Conservation (phyloP, 2,113 vertebrate genomes). For the Mungos mungo region DNA sequence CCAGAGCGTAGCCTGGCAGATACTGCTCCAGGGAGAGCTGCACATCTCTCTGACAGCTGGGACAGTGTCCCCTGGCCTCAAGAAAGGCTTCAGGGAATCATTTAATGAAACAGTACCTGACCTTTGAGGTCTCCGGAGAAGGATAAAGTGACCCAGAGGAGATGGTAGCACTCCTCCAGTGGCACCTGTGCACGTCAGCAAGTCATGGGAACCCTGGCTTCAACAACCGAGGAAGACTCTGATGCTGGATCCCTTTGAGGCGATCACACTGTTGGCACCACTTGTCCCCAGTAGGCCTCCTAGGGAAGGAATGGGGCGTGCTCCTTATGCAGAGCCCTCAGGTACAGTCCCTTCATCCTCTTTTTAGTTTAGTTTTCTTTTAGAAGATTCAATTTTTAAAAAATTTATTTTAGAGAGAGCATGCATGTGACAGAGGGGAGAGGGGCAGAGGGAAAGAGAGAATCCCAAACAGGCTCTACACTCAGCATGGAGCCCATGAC, state of each 20-base stretch:
- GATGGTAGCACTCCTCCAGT: background rate
- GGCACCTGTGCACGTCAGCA: slow-evolving; percentile 10
- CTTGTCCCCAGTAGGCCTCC: background rate
- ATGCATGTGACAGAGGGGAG: too few species aligned
- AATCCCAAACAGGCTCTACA: too few species aligned
- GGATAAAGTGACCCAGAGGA: slow-evolving; percentile 55
- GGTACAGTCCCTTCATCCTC: background rate
- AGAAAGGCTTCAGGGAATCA: slow-evolving; percentile 3
- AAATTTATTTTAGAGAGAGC: too few species aligned
- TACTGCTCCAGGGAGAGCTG: background rate
- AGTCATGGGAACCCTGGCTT: background rate
- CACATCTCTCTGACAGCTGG: background rate
- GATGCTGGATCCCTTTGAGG: background rate
- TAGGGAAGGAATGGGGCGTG: background rate
- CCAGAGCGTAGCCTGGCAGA: background rate
- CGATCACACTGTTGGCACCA: background rate
- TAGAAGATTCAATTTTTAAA: too few species aligned
- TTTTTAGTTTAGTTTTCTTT: background rate
- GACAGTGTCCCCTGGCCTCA: background rate
- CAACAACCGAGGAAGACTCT: background rate
- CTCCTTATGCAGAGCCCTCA: background rate
- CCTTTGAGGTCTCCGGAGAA: slow-evolving; percentile 27
- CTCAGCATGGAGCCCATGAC: too few species aligned
- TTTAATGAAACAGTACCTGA: slow-evolving; percentile 9
- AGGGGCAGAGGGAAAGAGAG: too few species aligned